Evolutionary conservation across 2,113 vertebrate species (phyloP), one percentile per base, ranked within the genome.

Genomic region (Salvelinus sp.): DNA sequence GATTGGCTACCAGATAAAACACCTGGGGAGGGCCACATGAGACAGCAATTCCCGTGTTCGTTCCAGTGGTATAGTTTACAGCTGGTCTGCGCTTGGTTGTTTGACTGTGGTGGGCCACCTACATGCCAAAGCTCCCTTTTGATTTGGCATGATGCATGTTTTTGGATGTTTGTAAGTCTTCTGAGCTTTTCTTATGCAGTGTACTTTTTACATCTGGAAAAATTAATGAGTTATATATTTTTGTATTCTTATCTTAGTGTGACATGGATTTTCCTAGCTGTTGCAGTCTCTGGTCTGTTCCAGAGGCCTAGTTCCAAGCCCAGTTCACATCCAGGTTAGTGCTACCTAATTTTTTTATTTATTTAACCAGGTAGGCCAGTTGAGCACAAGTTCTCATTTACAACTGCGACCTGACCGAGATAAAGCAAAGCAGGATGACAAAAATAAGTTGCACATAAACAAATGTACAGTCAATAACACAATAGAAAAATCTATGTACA

Each of bases 291-390:
- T 57, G 72, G 81, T 76, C 79, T 14, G 14, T 54, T 14, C 14
- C 48, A 82, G 22, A 86, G 76, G 85, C 77, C 79, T 57, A 84
- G 79, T 67, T 76, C 28, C 48, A 54, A 54, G 48, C 14, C 48
- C 16, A 54, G 16, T 54, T 54, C 91, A 84, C 38, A 44, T 44
- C 38, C 38, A 82, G 93, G 38, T 94, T 88, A 88, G 90, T 5
- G 14, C 6, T 20, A 3, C 20, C 58, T 60, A 9, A 30, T 5
- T 1, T 5, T 1, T 6, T 6, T 33, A 25, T 33, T 6, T 33
- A 1, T 33, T 33, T 33, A 33, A 33, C 30, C 30, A 33, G 30
- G 30, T 33, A 33, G 30, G 30, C 30, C 30, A 33, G 30, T 33
- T 33, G 5, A 33, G 30, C 1, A 33, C 5, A 33, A 33, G 30